Conservation (phyloP, 2,113 vertebrate species). For the Ursus arctos region DNA sequence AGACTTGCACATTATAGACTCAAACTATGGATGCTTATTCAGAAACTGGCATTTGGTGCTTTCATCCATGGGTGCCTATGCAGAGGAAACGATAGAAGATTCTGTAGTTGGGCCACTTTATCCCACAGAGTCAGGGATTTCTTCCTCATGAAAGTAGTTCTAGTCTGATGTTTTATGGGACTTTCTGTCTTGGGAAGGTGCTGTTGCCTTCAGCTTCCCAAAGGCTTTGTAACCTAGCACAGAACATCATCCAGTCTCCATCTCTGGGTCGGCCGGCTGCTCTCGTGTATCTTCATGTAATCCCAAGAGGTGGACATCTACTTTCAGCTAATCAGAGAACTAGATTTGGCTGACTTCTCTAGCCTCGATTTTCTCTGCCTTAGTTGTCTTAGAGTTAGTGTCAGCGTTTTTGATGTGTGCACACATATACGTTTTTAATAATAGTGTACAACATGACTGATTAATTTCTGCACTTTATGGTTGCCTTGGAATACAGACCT, state of each 20-base stretch:
- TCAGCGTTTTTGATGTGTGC: not conserved
- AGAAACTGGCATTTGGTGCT: not conserved
- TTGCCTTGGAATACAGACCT: not conserved
- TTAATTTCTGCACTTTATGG: not conserved
- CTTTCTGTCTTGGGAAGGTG: not conserved
- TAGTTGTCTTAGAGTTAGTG: not conserved
- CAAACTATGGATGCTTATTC: not conserved
- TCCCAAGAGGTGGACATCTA: not conserved
- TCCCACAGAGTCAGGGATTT: not conserved
- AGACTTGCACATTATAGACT: not conserved
- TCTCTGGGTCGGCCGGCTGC: not conserved
- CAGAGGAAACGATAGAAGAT: not conserved
- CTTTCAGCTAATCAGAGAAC: not conserved
- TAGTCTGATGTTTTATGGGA: not conserved
- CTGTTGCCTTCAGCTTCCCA: not conserved
- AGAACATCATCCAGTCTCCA: too few species aligned
- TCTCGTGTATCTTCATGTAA: not conserved
- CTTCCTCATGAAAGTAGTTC: not conserved
- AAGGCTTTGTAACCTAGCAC: not conserved
- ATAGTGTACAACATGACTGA: not conserved
- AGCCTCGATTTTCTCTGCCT: not conserved
- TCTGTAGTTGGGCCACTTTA: not conserved
- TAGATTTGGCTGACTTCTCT: not conserved
- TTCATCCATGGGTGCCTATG: not conserved
- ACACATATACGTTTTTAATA: not conserved